Conservation (phyloP, 2,888 invertebrate species). For the Cynaeus angustus region DNA sequence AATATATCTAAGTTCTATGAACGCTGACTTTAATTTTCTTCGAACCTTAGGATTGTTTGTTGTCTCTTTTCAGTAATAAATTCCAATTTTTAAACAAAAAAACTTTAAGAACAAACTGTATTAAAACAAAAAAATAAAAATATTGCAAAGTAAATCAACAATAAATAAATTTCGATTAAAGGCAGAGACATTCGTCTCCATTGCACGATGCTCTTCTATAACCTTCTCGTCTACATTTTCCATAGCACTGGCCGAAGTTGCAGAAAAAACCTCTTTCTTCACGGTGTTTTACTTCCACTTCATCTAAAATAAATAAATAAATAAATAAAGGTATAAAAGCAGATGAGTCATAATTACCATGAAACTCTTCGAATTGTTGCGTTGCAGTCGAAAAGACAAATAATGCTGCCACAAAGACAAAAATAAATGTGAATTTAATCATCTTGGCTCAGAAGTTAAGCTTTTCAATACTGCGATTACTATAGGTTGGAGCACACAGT, state of each 20-base stretch:
- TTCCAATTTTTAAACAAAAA: too few species aligned
- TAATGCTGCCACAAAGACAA: conserved; percentile 12
- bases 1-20: too few species aligned
- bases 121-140: too few species aligned
- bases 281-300: conserved; percentile 3
- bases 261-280: conserved; percentile 31
- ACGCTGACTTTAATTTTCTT: too few species aligned
- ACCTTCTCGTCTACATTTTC: conserved; percentile 22
- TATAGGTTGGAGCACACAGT: too few species aligned
- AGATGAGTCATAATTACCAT: background rate
- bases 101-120: too few species aligned
- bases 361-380: background rate
- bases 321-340: background rate
- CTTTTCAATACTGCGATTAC: too few species aligned
- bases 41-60: too few species aligned
- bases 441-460: background rate
- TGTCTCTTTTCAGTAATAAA: too few species aligned
- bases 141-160: too few species aligned
- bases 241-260: conserved; percentile 20
- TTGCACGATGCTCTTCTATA: conserved; percentile 22
- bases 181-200: conserved; percentile 33
- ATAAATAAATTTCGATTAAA: too few species aligned
- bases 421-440: conserved; percentile 5
- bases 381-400: conserved; percentile 8
- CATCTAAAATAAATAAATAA: background rate